Base-by-base conservation (phyloP, 2,797 vertebrate species). In the Astyanax mexicanus region DNA sequence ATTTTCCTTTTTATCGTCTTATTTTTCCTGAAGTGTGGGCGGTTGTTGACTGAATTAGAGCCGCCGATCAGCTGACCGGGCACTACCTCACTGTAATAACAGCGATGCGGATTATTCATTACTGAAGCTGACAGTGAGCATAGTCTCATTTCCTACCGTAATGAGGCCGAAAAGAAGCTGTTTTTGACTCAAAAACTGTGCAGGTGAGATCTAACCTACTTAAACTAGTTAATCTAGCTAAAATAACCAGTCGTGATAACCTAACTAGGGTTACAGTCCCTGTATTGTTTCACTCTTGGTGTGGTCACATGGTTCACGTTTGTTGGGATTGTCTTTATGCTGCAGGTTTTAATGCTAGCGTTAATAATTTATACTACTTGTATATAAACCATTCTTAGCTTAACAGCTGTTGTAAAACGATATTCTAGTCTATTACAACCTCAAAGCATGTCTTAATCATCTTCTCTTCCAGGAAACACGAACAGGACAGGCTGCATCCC, bases 141-240 rank as follows among this genome's bases (percentile, higher is more conserved):
- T n/a, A 44, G 11, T 44, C 5, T 17, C 7, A 9, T 21, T 23
- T 51, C 21, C 2, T 3, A 17, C n/a, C 57, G 8, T 0, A 32
- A 61, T 21, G 35, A 23, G 11, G 4, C 58, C 35, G 10, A 13
- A 61, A 38, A 6, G 4, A 21, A 1, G 0, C 29, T 2, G 19
- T 4, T 38, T 40, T 23, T 40, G 19, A 60, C 0, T 9, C 1
- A 1, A 3, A 37, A n/a, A 47, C 17, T 1, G 15, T 58, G 29
- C 55, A 35, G 55, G 55, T 58, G 13, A 55, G 52, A 49, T 6
- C n/a, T n/a, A n/a, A n/a, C n/a, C n/a, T n/a, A n/a, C n/a, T n/a
- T n/a, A n/a, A n/a, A n/a, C n/a, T n/a, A n/a, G n/a, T n/a, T n/a
- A n/a, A n/a, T n/a, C n/a, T n/a, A n/a, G n/a, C n/a, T n/a, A n/a